A percentile compares a stretch with the other conserved stretches of the same genome.
Evolutionary conservation across 2,888 invertebrate species (phyloP).

Genomic region (Megaustenia siamemsis): DNA sequence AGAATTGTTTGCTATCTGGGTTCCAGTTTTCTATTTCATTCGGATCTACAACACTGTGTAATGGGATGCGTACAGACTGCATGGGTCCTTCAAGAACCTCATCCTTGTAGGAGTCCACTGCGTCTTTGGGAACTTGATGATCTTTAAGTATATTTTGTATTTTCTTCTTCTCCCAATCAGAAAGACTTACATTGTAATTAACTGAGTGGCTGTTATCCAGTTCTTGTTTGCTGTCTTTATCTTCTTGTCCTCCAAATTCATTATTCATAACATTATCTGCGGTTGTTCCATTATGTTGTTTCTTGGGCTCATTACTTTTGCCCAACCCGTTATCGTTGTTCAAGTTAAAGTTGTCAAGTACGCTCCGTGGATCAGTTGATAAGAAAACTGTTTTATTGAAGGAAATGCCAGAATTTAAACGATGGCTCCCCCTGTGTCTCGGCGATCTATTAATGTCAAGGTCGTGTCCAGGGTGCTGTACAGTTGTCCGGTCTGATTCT

Average conservation of each 20-base stretch:
- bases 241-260: neutral
- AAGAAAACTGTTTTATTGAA: too few species aligned
- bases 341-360: too few species aligned
- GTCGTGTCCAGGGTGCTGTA: too few species aligned
- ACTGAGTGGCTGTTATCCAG: neutral
- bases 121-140: neutral
- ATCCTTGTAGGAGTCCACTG: neutral
- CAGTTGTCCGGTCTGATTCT: too few species aligned
- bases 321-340: too few species aligned
- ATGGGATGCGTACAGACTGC: neutral
- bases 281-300: too few species aligned
- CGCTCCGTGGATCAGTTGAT: too few species aligned
- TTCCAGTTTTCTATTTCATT: constrained; percentile 7
- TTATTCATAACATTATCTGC: neutral
- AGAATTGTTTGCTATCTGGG: neutral
- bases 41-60: neutral
- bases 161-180: neutral
- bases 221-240: neutral
- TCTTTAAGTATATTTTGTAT: constrained; percentile 4
- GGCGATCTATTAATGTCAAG: too few species aligned
- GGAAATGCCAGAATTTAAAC: too few species aligned
- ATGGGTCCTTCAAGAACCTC: neutral
- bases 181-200: neutral
- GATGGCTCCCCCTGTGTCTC: too few species aligned
- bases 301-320: too few species aligned